Conservation (phyloP, 2,797 vertebrate species). For the Megaceryle alcyon region DNA sequence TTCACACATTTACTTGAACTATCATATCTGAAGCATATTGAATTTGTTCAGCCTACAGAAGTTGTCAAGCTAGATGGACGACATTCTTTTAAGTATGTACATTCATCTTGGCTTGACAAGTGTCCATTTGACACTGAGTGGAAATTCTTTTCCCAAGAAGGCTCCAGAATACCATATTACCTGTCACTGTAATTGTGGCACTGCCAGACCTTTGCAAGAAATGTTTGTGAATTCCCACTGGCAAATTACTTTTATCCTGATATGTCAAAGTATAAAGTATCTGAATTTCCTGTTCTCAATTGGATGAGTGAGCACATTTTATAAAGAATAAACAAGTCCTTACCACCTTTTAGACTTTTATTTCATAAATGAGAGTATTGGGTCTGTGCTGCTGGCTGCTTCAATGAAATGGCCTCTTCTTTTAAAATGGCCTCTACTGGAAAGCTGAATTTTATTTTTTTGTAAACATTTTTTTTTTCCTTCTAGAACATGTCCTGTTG, state of each 20-base stretch:
- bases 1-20: conserved; percentile 71
- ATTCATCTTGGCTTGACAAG: conserved; percentile 66
- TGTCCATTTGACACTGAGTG: conserved; percentile 61
- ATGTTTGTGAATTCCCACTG: background rate
- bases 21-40: conserved; percentile 67
- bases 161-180: background rate
- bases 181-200: background rate
- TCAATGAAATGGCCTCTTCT: background rate
- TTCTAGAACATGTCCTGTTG: background rate
- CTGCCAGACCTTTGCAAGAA: background rate
- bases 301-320: background rate
- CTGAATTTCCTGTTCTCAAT: background rate
- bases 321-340: background rate
- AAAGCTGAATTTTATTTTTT: background rate
- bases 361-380: background rate
- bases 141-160: conserved; percentile 34
- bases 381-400: background rate
- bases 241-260: conserved; percentile 19
- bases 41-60: conserved; percentile 62
- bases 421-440: background rate
- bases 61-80: conserved; percentile 52
- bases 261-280: background rate
- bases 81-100: conserved; percentile 47
- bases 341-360: background rate
- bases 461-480: background rate